Conservation (phyloP, 2,113 vertebrate genomes). For the Isurus oxyrinchus region DNA sequence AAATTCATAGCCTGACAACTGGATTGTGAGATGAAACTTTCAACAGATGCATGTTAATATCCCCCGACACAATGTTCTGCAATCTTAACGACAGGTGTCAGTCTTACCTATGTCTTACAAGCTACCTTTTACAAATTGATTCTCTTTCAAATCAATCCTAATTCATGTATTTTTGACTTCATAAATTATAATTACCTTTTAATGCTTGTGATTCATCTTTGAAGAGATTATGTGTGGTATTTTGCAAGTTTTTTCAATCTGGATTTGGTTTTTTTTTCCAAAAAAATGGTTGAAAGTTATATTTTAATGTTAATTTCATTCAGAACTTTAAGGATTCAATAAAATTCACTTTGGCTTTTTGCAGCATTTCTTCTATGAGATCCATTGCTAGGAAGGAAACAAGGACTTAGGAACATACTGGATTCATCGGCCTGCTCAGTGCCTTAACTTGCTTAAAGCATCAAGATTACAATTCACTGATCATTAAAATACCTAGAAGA, state of each 20-base stretch:
- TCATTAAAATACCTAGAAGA: not conserved
- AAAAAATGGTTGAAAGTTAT: not conserved
- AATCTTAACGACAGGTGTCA: slow-evolving; percentile 2
- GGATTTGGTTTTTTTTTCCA: not conserved
- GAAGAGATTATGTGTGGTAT: not conserved
- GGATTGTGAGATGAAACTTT: not conserved
- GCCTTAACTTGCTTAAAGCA: not conserved
- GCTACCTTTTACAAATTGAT: not conserved
- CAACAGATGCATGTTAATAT: slow-evolving; percentile 7
- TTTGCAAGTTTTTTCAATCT: not conserved
- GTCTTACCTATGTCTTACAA: slow-evolving; percentile 10
- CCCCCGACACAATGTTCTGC: not conserved
- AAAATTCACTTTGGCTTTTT: not conserved
- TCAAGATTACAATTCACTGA: not conserved
- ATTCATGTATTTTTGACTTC: not conserved
- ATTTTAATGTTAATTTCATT: not conserved
- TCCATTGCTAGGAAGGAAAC: not conserved
- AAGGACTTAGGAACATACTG: not conserved
- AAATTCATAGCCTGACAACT: not conserved
- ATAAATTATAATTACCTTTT: not conserved
- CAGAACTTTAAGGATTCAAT: not conserved
- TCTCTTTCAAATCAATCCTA: not conserved
- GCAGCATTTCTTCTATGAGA: not conserved
- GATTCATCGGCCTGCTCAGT: not conserved
- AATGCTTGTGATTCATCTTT: not conserved